Conservation (phyloP, 2,888 invertebrate species). For the Chymomyza amoena region DNA sequence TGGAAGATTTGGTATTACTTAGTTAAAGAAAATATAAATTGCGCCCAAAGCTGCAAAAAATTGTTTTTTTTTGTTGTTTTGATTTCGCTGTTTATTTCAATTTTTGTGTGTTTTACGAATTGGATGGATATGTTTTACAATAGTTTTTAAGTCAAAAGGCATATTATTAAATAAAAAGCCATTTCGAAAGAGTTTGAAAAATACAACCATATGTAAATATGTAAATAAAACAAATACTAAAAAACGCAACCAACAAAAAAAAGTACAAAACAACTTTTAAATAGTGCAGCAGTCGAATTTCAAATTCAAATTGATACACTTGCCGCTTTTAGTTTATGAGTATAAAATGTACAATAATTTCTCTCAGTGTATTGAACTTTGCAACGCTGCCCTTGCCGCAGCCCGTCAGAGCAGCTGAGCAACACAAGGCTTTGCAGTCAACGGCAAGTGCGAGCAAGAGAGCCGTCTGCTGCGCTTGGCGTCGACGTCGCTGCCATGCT, state of each 20-base stretch:
- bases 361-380: background rate
- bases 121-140: background rate
- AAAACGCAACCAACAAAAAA: no score
- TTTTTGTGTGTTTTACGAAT: background rate
- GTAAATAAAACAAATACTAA: background rate
- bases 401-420: background rate
- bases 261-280: no score
- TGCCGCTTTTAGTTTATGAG: no score
- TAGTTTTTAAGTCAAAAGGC: background rate
- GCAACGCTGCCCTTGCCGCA: background rate
- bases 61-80: background rate
- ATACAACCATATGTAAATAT: background rate
- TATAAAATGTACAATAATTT: background rate
- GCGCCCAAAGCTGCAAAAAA: background rate
- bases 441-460: background rate
- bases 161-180: background rate
- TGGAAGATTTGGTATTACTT: background rate
- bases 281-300: no score
- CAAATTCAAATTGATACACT: no score
- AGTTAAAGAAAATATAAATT: background rate
- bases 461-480: background rate
- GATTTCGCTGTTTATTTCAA: background rate
- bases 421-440: no score
- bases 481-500: background rate
- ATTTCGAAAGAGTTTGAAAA: background rate